Evolutionary conservation across 2,888 invertebrate genomes (phyloP).

Genomic region (Pasiphila rectangulata): DNA sequence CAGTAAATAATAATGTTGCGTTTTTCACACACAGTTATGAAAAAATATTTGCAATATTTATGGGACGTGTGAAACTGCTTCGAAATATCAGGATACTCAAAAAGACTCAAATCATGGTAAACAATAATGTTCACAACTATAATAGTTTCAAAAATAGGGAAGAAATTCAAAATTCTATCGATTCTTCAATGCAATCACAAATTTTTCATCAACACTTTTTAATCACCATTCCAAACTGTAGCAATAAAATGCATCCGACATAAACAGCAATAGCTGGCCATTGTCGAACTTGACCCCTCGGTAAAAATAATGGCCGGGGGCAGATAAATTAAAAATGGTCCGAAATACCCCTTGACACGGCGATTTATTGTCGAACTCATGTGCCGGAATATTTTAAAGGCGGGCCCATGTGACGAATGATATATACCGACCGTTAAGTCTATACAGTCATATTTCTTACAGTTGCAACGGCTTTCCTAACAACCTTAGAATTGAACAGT

Average conservation of each 20-base stretch:
- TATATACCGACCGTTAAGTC: constrained; percentile 18
- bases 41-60: too few species aligned
- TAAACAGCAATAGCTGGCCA: constrained; percentile 52
- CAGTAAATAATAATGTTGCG: too few species aligned
- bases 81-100: too few species aligned
- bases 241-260: constrained; percentile 70
- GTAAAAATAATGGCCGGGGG: constrained; percentile 73
- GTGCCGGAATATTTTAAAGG: constrained; percentile 44
- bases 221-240: constrained; percentile 48
- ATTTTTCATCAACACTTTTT: too few species aligned
- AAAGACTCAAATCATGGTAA: too few species aligned
- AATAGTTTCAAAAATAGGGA: too few species aligned
- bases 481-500: background rate
- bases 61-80: too few species aligned
- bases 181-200: too few species aligned
- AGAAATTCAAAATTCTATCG: too few species aligned
- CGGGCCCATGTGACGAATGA: constrained; percentile 34
- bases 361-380: constrained; percentile 53
- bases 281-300: constrained; percentile 73
- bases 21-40: too few species aligned
- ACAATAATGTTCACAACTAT: too few species aligned
- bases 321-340: constrained; percentile 80
- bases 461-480: constrained; percentile 1
- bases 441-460: constrained; percentile 10
- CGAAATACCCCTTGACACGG: constrained; percentile 74